Evolutionary conservation across 2,888 invertebrate species (phyloP).

Genomic region (Leptothorax acervorum): DNA sequence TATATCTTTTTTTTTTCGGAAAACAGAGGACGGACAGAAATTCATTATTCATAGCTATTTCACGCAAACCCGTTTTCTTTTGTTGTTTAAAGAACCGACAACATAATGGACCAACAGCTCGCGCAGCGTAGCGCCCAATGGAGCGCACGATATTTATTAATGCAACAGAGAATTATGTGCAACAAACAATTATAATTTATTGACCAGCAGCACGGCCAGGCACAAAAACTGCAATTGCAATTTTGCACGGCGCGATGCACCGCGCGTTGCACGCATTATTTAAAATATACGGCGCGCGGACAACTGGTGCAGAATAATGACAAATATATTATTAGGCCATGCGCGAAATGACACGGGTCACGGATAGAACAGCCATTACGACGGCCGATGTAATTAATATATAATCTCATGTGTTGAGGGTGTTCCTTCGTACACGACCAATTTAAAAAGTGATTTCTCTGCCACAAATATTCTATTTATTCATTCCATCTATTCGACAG

Average conservation of each 20-base stretch:
- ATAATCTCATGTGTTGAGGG: neutral
- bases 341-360: constrained; percentile 61
- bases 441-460: constrained; percentile 1
- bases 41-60: constrained; percentile 44
- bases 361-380: constrained; percentile 52
- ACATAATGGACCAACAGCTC: constrained; percentile 47
- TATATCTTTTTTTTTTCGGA: neutral
- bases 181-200: constrained; percentile 75
- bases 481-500: neutral
- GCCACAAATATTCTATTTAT: neutral
- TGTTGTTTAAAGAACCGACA: constrained; percentile 46
- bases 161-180: constrained; percentile 71
- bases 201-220: constrained; percentile 67
- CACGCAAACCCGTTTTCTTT: constrained; percentile 39
- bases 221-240: constrained; percentile 77
- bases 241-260: constrained; percentile 70
- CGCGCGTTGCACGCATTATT: constrained; percentile 75
- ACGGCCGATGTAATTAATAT: constrained; percentile 51
- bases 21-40: constrained; percentile 9
- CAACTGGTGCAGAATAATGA: constrained; percentile 69
- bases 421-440: neutral
- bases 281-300: constrained; percentile 71
- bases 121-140: constrained; percentile 40
- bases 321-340: constrained; percentile 73
- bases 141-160: constrained; percentile 69